phyloP scores from a whole-genome alignment of 2,113 vertebrate genomes.

The Myrmecobius fasciatus region DNA sequence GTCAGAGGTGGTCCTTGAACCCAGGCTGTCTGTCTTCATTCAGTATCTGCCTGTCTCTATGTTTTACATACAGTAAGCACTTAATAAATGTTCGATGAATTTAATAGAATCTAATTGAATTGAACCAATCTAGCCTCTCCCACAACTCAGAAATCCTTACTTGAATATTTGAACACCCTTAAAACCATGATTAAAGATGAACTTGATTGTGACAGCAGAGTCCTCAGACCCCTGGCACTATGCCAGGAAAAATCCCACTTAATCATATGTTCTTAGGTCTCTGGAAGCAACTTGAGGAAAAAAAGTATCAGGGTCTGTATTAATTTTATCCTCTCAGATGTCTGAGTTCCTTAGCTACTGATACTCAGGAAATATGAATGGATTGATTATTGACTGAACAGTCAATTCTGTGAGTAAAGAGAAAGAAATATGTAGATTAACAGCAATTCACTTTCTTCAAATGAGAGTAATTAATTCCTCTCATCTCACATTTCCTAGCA shows the following conservation, averaged over 20 bases:
- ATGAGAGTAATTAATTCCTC: not conserved
- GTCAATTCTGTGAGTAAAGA: not conserved
- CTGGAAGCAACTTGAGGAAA: not conserved
- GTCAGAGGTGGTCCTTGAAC: not conserved
- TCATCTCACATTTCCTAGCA: not conserved
- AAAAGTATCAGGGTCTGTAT: not conserved
- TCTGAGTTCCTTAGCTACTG: not conserved
- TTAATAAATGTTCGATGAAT: not conserved
- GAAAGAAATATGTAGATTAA: not conserved
- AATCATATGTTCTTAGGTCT: not conserved
- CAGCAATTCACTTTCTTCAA: not conserved
- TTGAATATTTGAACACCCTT: not conserved
- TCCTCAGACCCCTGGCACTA: not conserved
- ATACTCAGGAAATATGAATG: not conserved
- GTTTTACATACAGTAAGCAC: not conserved
- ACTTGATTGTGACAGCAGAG: not conserved
- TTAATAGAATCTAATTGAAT: not conserved
- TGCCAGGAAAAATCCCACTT: not conserved
- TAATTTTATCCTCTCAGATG: not conserved
- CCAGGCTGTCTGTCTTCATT: not conserved
- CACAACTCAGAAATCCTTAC: not conserved
- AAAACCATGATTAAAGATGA: not conserved
- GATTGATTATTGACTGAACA: not conserved
- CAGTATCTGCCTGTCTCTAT: not conserved
- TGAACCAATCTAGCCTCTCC: not conserved